Evolutionary conservation across 92 coral and sea anemone genomes (phyloP).

Genomic region (Siderastrea siderea): DNA sequence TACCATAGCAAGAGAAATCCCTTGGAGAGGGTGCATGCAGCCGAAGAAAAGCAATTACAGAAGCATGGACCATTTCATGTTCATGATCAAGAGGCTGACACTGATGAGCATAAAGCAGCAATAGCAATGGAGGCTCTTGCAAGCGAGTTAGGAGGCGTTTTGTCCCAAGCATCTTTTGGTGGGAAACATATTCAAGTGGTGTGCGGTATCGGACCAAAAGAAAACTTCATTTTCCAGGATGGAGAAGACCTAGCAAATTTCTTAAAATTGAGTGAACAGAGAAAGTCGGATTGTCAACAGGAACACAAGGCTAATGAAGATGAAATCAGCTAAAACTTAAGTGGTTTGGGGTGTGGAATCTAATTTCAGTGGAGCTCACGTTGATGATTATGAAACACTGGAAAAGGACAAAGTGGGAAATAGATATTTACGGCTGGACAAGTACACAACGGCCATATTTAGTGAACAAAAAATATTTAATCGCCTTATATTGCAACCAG

Average conservation of each 20-base stretch:
- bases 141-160: background rate
- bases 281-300: constrained; percentile 27
- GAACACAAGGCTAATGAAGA: constrained; percentile 24
- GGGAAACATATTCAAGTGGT: background rate
- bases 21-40: constrained; percentile 49
- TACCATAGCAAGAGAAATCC: constrained; percentile 63
- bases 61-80: background rate
- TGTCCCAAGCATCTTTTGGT: background rate
- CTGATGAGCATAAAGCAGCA: background rate
- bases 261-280: constrained; percentile 23
- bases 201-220: constrained; percentile 45
- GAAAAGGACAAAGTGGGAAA: background rate
- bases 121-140: background rate
- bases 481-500: constrained; percentile 20
- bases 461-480: background rate
- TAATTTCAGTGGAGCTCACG: constrained; percentile 28
- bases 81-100: background rate
- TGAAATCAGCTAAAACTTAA: constrained; percentile 8
- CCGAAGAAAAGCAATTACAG: background rate
- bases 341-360: constrained; percentile 48
- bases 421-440: constrained; percentile 16
- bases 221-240: constrained; percentile 50
- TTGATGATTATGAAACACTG: constrained; percentile 36
- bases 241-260: constrained; percentile 54
- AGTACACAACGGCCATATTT: constrained; percentile 31